A percentile compares a stretch with the other conserved stretches of the same genome.
Evolutionary conservation across 2,113 vertebrate species (phyloP).

Genomic region (Rhea pennata): DNA sequence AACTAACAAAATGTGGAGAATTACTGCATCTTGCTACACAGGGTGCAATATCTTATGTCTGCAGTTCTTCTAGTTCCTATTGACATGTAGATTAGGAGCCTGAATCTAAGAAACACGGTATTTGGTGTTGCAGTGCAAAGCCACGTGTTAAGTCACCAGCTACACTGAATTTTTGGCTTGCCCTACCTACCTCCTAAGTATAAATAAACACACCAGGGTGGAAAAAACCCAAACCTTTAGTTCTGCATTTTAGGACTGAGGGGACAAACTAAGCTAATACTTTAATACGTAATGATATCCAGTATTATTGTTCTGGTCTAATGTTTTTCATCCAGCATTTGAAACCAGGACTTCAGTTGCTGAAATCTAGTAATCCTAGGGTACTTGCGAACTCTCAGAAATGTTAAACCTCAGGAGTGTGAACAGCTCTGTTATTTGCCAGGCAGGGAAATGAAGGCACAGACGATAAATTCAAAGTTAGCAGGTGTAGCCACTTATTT

Average conservation of each 20-base stretch:
- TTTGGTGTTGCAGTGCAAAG: background rate
- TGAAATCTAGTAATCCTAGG: background rate
- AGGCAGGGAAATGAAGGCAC: background rate
- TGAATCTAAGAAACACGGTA: background rate
- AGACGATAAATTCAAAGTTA: background rate
- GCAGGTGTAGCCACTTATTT: too few species aligned
- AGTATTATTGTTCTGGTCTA: background rate
- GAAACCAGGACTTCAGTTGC: background rate
- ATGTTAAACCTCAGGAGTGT: background rate
- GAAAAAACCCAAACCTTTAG: background rate
- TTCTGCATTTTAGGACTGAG: background rate
- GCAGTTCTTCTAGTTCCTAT: background rate
- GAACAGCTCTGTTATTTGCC: too few species aligned
- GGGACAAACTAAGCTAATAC: background rate
- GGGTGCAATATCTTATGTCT: background rate
- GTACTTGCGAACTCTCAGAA: background rate
- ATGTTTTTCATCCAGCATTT: background rate
- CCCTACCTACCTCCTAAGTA: background rate
- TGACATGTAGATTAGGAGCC: background rate
- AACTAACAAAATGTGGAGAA: background rate
- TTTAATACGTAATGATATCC: background rate
- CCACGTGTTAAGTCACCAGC: background rate
- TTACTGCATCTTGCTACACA: slow-evolving; percentile 6
- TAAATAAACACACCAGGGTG: background rate
- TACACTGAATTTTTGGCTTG: background rate